Base-by-base conservation (phyloP, 2,888 invertebrate genomes). In the Nemotelus pantherinus region DNA sequence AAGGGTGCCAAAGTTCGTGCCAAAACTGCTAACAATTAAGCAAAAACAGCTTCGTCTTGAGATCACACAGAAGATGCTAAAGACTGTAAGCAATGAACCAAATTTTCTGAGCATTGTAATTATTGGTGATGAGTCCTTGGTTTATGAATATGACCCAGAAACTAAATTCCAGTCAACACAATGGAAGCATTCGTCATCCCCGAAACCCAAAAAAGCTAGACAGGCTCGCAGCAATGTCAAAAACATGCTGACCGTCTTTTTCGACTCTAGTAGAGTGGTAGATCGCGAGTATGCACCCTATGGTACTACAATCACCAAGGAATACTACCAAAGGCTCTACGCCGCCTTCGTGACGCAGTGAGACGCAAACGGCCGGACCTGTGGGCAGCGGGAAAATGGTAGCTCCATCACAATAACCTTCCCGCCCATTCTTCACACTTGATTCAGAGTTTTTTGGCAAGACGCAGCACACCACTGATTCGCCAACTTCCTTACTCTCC, bases 341-440 rank as follows among this genome's bases (percentile, higher is more conserved):
- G 63, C 43, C 44, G 43, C 43, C 10, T 63, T 63, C 43, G 43
- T 63, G 10, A 43, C 25, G 43, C 43, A 7, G 63, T 63, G 44
- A 63, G 44, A 41, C 63, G 63, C 63, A 63, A 63, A 63, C 44
- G 41, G 63, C 43, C 44, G 63, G 6, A 63, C 63, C 63, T 43
- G 43, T 63, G 6, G 5, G 44, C 44, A 39, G 43, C 4, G 5
- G 44, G 7, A 9, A 43, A 43, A 7, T 50, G 50, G 50, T 50
- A 50, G 9, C 5, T 50, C 9, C 50, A 50, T 50, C 50, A 50
- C 50, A 9, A 9, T 50, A 7, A 50, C 50, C 50, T 9, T 5
- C 9, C 25, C 25, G 25, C 25, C 25, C 43, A 4, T 39, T 39
- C 39, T 41, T 41, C 5, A 63, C 43, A 5, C 4, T 41, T 43